Base-by-base conservation (phyloP, 2,888 invertebrate genomes). In the Agrotis clavis region DNA sequence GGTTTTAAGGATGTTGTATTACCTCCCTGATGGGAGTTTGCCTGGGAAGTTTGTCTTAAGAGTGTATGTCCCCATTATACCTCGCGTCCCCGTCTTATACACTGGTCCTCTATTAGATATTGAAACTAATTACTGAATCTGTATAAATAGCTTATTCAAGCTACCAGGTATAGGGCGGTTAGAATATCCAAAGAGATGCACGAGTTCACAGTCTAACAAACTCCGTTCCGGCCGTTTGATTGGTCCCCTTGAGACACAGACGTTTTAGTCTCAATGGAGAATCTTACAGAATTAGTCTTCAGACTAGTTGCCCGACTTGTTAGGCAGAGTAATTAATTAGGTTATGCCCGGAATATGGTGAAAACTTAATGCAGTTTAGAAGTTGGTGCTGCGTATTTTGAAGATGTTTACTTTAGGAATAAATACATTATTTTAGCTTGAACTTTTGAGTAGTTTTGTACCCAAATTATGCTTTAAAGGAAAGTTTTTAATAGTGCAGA, bases 221-320 rank as follows among this genome's bases (percentile, higher is more conserved):
- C 86, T 87, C 67, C 72, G 84, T 86, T 87, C 81, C 79, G 74
- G 84, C 84, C 87, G 86, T 86, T 87, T 93, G 93, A 93, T 92
- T 92, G 89, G 89, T 82, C 88, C 92, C 87, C 87, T 19, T 16
- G 92, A 88, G 92, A 87, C 79, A 77, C 71, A 71, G 76, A 82
- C 81, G 81, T 85, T 89, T 86, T 71, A 79, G 67, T 78, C 79
- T 72, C 83, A 69, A 72, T 68, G 71, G 78, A 70, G 53, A 72
- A 80, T 84, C 88, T 79, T 81, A 75, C 57, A 71, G 74, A 82
- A 86, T 86, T 83, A 84, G 76, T 75, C 72, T 69, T 73, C 67
- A 73, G 81, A 87, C 84, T 82, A 84, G 86, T 79, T 74, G 69
- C 56, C 30, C 77, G 79, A 81, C 82, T 87, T 57, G 70, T 78